Evolutionary conservation across 1,140 invertebrate species (phyloP), one percentile per base, ranked within the genome.

Genomic region (Oncopodura yosiiana): DNA sequence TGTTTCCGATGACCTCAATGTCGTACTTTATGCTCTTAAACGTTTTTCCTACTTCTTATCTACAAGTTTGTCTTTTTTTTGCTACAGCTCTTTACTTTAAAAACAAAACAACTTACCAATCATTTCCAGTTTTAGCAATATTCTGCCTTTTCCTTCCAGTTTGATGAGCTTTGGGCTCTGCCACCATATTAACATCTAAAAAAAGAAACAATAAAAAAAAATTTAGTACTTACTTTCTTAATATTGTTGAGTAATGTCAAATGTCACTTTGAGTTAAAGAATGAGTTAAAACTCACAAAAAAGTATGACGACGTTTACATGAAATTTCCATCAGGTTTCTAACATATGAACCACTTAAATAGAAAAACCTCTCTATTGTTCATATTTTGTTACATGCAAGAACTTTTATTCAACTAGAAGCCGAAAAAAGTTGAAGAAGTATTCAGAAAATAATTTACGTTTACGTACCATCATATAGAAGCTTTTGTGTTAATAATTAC

Each of bases 181-280:
- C 82, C 34, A 87, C 84, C 81, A 86, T 82, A 71, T 87, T 87
- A 26, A 84, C 82, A 76, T 84, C 82, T 84, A 74, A 41, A 79
- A 80, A 45, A 53, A 53, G 61, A n/a, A n/a, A n/a, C n/a, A 65
- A 60, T 60, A 50, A 66, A 56, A 49, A 63, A 66, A 62, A 58
- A 41, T 53, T 27, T 30, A 50, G 12, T 30, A 18, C 45, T 24
- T 41, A 14, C n/a, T n/a, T n/a, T n/a, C n/a, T n/a, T n/a, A n/a
- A n/a, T n/a, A n/a, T n/a, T n/a, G n/a, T n/a, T n/a, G n/a, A n/a
- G n/a, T n/a, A n/a, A n/a, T n/a, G n/a, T n/a, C n/a, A n/a, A n/a
- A n/a, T n/a, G n/a, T n/a, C n/a, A n/a, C n/a, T n/a, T n/a, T n/a
- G n/a, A n/a, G n/a, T n/a, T n/a, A n/a, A n/a, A n/a, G n/a, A n/a